These are phyloP conservation scores for Drosophila mayri DNA, from an alignment of 1,140 invertebrate genomes.

Conservation along the genomic window DNA sequence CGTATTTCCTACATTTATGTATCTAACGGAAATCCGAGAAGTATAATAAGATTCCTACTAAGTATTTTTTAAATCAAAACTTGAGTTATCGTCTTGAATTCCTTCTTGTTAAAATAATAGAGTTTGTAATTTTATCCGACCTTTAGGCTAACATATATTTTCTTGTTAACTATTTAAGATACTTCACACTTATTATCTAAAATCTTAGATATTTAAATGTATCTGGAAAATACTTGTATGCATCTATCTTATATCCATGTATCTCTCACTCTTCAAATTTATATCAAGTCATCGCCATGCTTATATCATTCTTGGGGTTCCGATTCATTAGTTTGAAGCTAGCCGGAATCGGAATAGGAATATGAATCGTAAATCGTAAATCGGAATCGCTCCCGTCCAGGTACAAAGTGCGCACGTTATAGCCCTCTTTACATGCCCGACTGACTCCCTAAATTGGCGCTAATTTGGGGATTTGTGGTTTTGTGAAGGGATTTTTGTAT, in stretches of 20 bases:
- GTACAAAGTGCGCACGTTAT: constrained; percentile 48
- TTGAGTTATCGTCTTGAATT: no score
- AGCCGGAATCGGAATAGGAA: constrained; percentile 10
- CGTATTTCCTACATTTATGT: no score
- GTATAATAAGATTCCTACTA: not conserved
- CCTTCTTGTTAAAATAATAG: no score
- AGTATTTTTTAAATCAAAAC: no score
- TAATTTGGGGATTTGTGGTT: constrained; percentile 18
- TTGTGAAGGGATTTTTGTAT: constrained; percentile 10
- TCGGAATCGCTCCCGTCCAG: constrained; percentile 24
- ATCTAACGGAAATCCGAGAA: no score
- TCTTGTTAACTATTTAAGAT: no score
- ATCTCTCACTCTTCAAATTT: not conserved
- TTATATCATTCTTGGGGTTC: constrained; percentile 35
- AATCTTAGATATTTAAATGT: not conserved
- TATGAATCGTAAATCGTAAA: constrained; percentile 14
- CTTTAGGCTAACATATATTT: no score
- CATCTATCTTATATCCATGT: not conserved
- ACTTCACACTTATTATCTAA: not conserved
- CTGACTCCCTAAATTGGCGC: constrained; percentile 40
- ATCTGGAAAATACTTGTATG: not conserved
- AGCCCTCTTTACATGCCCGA: constrained; percentile 44
- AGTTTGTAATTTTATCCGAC: no score
- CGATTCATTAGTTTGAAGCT: constrained; percentile 27
- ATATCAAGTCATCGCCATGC: constrained; percentile 2